phyloP scores from a whole-genome alignment of 1,140 invertebrate genomes.

The Globodera ellingtonae region DNA sequence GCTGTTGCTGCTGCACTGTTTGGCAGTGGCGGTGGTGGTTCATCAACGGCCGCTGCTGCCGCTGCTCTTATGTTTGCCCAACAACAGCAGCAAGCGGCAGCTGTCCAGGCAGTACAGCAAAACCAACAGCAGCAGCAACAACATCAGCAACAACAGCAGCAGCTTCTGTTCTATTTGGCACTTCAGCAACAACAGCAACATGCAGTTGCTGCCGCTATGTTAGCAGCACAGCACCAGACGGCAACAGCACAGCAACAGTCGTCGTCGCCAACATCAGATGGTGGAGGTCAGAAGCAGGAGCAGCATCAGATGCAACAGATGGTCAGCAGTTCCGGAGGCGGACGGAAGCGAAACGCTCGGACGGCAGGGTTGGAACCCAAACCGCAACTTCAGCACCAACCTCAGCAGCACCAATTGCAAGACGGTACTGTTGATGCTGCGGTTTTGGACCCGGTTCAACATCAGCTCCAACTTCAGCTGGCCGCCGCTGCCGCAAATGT shows the following conservation, averaged over 20 bases:
- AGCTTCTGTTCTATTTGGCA: slow-evolving; percentile 28
- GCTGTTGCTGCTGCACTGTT: slow-evolving; percentile 10
- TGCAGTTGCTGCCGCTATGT: neutral
- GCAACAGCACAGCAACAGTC: neutral
- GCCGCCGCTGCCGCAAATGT: slow-evolving; percentile 21
- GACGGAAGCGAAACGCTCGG: slow-evolving; percentile 7
- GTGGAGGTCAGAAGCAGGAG: neutral
- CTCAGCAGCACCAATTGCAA: neutral
- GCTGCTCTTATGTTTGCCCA: slow-evolving; percentile 29
- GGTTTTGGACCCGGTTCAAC: slow-evolving; percentile 3
- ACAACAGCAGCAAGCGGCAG: slow-evolving; percentile 39
- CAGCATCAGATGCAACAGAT: neutral
- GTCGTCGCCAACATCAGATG: neutral
- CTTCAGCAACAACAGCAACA: slow-evolving; percentile 35
- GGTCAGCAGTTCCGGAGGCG: neutral
- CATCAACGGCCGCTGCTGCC: slow-evolving; percentile 15
- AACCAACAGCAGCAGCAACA: slow-evolving; percentile 65
- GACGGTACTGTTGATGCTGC: neutral
- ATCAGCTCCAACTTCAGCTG: slow-evolving; percentile 4
- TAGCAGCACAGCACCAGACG: slow-evolving; percentile 11
- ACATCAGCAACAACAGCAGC: slow-evolving; percentile 18
- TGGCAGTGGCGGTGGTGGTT: neutral
- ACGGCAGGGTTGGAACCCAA: slow-evolving; percentile 9
- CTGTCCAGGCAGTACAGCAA: slow-evolving; percentile 14
- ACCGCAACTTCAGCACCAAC: neutral